Conservation (phyloP, 2,888 invertebrate genomes). For the Sinodicranocentrus sp. region DNA sequence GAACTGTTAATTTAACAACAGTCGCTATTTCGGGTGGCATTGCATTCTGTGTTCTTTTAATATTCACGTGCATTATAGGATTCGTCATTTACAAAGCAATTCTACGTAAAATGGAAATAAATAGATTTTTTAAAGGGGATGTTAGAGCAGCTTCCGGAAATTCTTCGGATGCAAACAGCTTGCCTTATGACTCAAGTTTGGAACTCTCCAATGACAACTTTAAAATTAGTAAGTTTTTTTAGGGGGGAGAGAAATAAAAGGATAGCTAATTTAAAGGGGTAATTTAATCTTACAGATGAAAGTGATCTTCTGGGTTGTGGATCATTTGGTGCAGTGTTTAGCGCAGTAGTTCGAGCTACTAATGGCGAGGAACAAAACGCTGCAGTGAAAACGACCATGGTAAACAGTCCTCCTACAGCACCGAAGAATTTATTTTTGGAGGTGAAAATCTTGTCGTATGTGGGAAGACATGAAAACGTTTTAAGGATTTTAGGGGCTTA, state of each 20-base stretch:
- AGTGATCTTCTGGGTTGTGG: background rate
- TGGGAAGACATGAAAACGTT: conserved; percentile 56
- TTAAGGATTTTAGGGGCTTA: conserved; percentile 51
- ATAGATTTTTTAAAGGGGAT: background rate
- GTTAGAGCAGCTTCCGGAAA: background rate
- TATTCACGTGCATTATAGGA: too few relatives aligned
- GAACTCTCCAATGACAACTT: background rate
- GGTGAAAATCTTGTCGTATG: conserved; percentile 56
- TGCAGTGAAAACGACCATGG: conserved; percentile 58
- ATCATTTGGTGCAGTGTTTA: background rate
- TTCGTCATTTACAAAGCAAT: too few relatives aligned
- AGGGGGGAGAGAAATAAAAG: too few relatives aligned
- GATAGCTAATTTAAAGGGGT: too few relatives aligned
- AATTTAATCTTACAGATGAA: background rate
- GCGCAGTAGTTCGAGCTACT: background rate
- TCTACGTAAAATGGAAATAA: background rate
- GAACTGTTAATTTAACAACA: background rate
- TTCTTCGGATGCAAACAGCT: background rate
- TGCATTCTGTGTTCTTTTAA: too few relatives aligned
- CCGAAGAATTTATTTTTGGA: conserved; percentile 62
- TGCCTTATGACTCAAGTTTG: background rate
- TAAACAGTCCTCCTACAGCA: conserved; percentile 11
- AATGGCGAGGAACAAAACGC: conserved; percentile 10
- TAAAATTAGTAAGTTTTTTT: background rate
- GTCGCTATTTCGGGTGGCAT: background rate